Percentiles rank a stretch among this genome's conserved stretches.
Conservation (phyloP, 2,113 vertebrate genomes). For the Grammomys surdaster region DNA sequence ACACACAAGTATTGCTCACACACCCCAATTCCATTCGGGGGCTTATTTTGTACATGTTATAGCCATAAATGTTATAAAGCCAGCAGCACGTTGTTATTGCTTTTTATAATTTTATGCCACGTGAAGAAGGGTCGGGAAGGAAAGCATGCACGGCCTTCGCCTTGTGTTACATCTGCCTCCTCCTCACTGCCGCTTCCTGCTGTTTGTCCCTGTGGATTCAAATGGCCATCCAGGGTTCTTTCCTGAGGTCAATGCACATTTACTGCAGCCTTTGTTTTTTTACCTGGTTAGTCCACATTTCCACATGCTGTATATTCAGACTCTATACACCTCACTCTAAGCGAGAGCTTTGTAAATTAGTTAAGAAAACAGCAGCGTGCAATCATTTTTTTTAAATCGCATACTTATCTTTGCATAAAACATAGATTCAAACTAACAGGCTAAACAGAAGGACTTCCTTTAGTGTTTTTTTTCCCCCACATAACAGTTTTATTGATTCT, state of each 20-base stretch:
- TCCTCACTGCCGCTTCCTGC: not conserved
- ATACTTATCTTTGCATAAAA: not conserved
- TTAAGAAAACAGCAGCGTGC: not conserved
- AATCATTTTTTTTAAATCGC: not conserved
- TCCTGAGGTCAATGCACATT: not conserved
- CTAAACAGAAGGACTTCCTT: not conserved
- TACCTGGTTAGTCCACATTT: not conserved
- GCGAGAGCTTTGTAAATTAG: not conserved
- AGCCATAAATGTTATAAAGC: not conserved
- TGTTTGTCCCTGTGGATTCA: slow-evolving; percentile 4
- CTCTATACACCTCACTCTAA: not conserved
- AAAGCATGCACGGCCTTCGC: not conserved
- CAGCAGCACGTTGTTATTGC: not conserved
- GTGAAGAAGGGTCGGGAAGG: not conserved
- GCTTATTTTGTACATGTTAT: slow-evolving; percentile 20
- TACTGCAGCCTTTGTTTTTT: not conserved
- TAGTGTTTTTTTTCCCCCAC: not conserved
- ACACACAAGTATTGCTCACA: not conserved
- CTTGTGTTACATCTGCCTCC: not conserved
- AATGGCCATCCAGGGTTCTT: not conserved
- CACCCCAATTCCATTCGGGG: not conserved
- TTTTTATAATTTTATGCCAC: slow-evolving; percentile 36
- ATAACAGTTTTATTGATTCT: not conserved
- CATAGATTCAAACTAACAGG: not conserved
- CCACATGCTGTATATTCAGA: not conserved